Percentiles rank a stretch among this genome's conserved stretches.
These are phyloP conservation scores for Cerceris rybyensis DNA, from an alignment of 2,888 invertebrate genomes.

Conservation along the genomic window DNA sequence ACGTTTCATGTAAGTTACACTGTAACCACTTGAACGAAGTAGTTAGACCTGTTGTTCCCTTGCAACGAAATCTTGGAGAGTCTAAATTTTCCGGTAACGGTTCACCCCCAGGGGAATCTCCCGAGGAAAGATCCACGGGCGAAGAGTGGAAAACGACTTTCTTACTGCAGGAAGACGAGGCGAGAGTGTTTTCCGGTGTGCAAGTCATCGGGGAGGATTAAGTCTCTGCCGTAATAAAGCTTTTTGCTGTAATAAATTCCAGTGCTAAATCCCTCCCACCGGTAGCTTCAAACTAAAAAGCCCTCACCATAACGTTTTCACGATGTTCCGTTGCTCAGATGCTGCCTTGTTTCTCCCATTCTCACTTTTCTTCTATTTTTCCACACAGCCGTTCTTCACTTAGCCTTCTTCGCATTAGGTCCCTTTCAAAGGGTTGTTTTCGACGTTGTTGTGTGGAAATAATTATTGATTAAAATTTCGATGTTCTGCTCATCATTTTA, in stretches of 20 bases:
- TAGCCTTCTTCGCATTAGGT: background rate
- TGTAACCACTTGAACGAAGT: too few species aligned
- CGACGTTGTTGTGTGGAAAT: too few species aligned
- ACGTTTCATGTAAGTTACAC: too few species aligned
- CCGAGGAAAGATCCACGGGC: background rate
- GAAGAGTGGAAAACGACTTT: background rate
- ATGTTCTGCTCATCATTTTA: too few species aligned
- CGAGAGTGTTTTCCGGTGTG: constrained; percentile 9
- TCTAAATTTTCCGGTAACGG: too few species aligned
- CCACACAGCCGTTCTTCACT: background rate
- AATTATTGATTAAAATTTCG: too few species aligned
- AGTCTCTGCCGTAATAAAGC: constrained; percentile 12
- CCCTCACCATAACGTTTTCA: constrained; percentile 4
- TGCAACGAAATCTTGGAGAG: too few species aligned
- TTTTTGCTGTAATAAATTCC: constrained; percentile 26
- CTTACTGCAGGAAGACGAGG: constrained; percentile 9
- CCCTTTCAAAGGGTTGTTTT: background rate
- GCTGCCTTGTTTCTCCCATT: background rate
- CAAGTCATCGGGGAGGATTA: constrained; percentile 26
- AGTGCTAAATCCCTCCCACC: background rate
- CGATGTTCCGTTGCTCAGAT: background rate
- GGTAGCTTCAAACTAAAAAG: background rate
- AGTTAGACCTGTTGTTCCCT: too few species aligned
- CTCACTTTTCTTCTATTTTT: background rate
- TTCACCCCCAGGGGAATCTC: too few species aligned